These are phyloP conservation scores for Mycetomoellerius zeteki DNA, from an alignment of 1,140 invertebrate genomes.

Conservation along the genomic window DNA sequence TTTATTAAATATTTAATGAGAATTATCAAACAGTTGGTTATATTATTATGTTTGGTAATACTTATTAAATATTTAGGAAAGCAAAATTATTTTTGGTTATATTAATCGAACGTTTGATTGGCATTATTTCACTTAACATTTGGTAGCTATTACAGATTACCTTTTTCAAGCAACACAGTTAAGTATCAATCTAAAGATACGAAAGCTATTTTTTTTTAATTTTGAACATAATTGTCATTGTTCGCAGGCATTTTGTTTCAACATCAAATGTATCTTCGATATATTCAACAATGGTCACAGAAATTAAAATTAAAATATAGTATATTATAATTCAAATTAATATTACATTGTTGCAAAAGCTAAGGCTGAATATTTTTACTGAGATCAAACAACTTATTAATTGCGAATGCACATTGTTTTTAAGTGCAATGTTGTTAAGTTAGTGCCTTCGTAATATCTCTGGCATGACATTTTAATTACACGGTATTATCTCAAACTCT, in stretches of 20 bases:
- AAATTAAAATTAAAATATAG: background rate
- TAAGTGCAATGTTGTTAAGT: conserved; percentile 6
- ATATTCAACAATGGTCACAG: background rate
- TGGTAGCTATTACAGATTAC: too few species aligned
- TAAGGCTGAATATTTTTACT: background rate
- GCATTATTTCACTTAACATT: too few species aligned
- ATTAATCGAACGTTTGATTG: too few species aligned
- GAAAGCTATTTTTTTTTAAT: background rate
- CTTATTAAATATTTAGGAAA: too few species aligned
- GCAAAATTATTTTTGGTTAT: too few species aligned
- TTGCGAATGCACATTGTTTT: background rate
- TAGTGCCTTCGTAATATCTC: background rate
- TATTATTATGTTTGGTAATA: too few species aligned
- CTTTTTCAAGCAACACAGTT: background rate
- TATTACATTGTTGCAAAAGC: background rate
- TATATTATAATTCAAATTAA: background rate
- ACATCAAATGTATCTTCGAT: background rate
- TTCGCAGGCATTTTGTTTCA: background rate
- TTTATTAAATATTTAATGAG: too few species aligned
- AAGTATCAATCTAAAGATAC: background rate
- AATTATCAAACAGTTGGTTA: too few species aligned
- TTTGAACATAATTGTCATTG: background rate
- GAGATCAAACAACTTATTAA: conserved; percentile 7
- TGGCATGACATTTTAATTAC: conserved; percentile 19
- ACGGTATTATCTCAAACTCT: conserved; percentile 15